Percentiles rank a stretch among this genome's conserved stretches.
Evolutionary conservation across 2,113 vertebrate species (phyloP).

Genomic region (Lutjanus erythropterus): DNA sequence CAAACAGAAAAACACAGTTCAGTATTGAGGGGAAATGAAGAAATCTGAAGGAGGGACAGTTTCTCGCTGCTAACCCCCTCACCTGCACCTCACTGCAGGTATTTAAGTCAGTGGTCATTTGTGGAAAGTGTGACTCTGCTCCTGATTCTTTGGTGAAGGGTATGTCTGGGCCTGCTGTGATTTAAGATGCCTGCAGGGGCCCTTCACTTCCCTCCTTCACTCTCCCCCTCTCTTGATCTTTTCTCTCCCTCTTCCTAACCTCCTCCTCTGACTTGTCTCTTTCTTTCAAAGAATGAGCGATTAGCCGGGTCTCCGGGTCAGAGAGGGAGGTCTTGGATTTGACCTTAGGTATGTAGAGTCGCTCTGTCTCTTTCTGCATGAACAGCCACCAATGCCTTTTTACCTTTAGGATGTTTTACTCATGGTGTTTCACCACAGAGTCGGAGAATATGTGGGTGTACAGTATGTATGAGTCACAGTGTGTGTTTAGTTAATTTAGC

Average conservation of each 20-base stretch:
- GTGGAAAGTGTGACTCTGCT: conserved; percentile 49
- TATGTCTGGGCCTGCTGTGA: conserved; percentile 70
- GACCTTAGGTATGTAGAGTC: conserved; percentile 62
- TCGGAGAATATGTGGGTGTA: conserved; percentile 7
- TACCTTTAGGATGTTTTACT: neutral
- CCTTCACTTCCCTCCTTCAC: conserved; percentile 45
- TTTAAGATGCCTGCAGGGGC: conserved; percentile 75
- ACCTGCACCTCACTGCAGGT: conserved; percentile 24
- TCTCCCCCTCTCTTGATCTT: conserved; percentile 51
- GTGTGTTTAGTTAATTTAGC: too few species aligned
- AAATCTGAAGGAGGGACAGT: neutral
- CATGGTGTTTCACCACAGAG: neutral
- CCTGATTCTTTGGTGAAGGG: conserved; percentile 67
- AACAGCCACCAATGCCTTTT: conserved; percentile 43
- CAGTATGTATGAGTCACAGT: neutral
- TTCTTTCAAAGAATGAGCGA: conserved; percentile 65
- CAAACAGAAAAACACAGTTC: neutral
- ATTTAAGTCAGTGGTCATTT: conserved; percentile 40
- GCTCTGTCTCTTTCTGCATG: conserved; percentile 32
- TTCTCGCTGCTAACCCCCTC: neutral
- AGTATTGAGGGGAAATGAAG: neutral
- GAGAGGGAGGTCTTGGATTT: conserved; percentile 58
- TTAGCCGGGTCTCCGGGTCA: conserved; percentile 61
- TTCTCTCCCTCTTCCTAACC: conserved; percentile 42
- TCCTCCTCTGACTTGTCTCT: conserved; percentile 48